Base-by-base conservation (phyloP, 2,888 invertebrate genomes). In the Aplocera efformata region DNA sequence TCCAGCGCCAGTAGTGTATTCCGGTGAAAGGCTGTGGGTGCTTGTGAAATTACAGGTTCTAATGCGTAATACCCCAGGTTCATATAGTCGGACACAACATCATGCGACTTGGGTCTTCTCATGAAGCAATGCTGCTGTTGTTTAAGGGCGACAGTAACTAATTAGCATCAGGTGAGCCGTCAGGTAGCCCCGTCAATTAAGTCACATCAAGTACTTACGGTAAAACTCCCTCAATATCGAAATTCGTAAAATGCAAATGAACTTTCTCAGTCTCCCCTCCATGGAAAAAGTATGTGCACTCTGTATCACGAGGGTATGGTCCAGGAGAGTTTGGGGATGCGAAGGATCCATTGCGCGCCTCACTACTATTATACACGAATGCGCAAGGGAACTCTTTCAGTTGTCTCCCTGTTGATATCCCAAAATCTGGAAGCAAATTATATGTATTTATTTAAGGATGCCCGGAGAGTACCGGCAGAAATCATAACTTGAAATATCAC, bases 191-290 rank as follows among this genome's bases (percentile, higher is more conserved):
- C n/a, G 20, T 21, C 32, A 6, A 23, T 21, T 10, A 10, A 31
- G 20, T 17, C 27, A 32, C 8, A 25, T 29, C 6, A 34, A 17
- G 46, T 40, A 92, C 94, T 93, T 90, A 98, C 98, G 97, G 97
- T 61, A 93, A 89, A 43, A 98, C 94, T 52, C 98, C 98, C 80
- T 98, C 98, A 27, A 98, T 95, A 73, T 98, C 97, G 71, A 98
- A 98, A 80, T 94, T 95, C 32, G 94, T 93, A 74, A 98, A 98
- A 69, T 94, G 93, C 50, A 97, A 90, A 63, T 93, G 93, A 45
- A 96, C 93, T 65, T 93, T 92, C 68, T 96, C 95, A 48, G 92
- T 92, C 53, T 89, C 88, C 40, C 91, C 91, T 3, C 96, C 97
- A 67, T 96, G 92, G 75, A 97, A 97, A 79, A 95, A 96, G 79